These are phyloP conservation scores for Hydrotaea cyrtoneurina DNA, from an alignment of 2,888 invertebrate genomes.

Conservation along the genomic window DNA sequence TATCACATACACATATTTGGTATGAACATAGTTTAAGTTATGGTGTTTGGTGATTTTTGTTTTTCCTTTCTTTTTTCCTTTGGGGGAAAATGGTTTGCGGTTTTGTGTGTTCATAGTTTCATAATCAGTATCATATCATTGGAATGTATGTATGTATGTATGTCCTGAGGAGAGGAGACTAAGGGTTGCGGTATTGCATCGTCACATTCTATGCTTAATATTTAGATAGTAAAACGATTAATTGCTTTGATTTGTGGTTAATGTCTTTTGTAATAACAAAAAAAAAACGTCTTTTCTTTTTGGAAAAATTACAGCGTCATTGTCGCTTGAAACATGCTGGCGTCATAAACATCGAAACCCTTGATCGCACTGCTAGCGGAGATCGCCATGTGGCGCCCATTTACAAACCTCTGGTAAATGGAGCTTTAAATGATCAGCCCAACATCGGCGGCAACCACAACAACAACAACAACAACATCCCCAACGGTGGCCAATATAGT, in stretches of 20 bases:
- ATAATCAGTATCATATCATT: no score
- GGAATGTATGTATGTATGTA: not conserved
- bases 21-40: not conserved
- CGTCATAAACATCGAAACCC: constrained; percentile 86
- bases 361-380: constrained; percentile 75
- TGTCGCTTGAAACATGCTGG: constrained; percentile 90
- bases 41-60: constrained; percentile 13
- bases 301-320: constrained; percentile 84
- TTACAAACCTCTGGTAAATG: constrained; percentile 78
- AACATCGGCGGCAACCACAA: constrained; percentile 66
- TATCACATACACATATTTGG: not conserved
- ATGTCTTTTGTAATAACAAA: not conserved
- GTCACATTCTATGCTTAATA: not conserved
- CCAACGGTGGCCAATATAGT: constrained; percentile 57
- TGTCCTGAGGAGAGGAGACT: not conserved
- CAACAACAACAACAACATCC: constrained; percentile 48
- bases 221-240: not conserved
- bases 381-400: constrained; percentile 73
- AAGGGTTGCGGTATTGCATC: constrained; percentile 43
- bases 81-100: no score
- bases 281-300: constrained; percentile 36
- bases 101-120: no score
- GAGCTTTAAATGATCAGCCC: constrained; percentile 64
- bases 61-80: no score
- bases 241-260: not conserved